A percentile compares a stretch with the other conserved stretches of the same genome.
phyloP scores from a whole-genome alignment of 2,797 vertebrate genomes.

The Coilia nasus region DNA sequence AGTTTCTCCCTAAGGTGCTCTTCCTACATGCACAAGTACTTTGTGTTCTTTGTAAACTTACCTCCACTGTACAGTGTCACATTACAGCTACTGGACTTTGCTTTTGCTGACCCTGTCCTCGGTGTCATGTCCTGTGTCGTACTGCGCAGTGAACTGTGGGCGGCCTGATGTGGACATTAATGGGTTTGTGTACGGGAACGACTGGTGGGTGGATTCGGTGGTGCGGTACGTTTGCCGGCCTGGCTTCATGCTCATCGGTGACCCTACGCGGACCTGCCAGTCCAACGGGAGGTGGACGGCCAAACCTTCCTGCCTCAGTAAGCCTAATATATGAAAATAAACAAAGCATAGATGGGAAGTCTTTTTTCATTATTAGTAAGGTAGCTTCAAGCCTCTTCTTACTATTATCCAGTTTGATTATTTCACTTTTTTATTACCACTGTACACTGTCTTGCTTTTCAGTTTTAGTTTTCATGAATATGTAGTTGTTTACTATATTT shows the following conservation, averaged over 20 bases:
- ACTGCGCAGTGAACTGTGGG: slow-evolving; percentile 80
- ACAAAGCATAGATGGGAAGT: no score
- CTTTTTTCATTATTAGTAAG: no score
- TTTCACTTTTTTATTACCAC: background rate
- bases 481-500: background rate
- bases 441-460: background rate
- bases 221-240: slow-evolving; percentile 79
- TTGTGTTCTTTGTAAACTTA: no score
- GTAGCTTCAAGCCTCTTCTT: no score
- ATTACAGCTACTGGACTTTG: no score
- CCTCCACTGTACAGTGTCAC: no score
- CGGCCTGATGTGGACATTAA: slow-evolving; percentile 78
- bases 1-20: no score
- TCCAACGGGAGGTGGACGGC: slow-evolving; percentile 77
- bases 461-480: background rate
- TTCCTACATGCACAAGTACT: no score
- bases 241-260: slow-evolving; percentile 80
- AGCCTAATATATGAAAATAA: slow-evolving; percentile 56
- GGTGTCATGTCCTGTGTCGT: background rate
- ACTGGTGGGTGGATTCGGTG: slow-evolving; percentile 86
- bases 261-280: slow-evolving; percentile 74
- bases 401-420: background rate
- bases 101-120: background rate
- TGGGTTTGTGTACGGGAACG: slow-evolving; percentile 73
- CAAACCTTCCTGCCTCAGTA: slow-evolving; percentile 79